Conservation (phyloP, 2,888 invertebrate genomes). For the Drosophila mimetica region DNA sequence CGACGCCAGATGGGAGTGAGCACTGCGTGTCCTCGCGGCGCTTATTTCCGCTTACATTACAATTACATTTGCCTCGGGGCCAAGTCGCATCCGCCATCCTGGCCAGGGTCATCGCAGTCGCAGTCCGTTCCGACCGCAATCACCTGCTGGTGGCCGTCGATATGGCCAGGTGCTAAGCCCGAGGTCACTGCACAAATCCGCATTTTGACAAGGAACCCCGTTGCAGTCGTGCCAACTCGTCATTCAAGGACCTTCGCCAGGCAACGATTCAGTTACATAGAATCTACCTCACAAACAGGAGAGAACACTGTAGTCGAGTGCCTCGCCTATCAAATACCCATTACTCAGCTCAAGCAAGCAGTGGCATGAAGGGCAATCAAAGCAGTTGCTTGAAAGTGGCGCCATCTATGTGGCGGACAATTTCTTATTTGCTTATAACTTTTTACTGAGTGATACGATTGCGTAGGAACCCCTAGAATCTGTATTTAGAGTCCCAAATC, state of each 20-base stretch:
- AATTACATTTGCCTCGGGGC: conserved; percentile 63
- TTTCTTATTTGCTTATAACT: no score
- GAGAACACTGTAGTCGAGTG: no score
- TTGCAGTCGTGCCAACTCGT: not conserved
- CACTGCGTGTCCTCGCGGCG: conserved; percentile 41
- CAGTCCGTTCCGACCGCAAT: conserved; percentile 8
- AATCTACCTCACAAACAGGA: no score
- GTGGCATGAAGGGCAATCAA: no score
- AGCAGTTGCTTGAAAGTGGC: no score
- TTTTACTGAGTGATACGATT: no score
- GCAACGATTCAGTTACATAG: not conserved
- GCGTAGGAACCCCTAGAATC: no score
- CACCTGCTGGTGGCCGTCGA: conserved; percentile 3
- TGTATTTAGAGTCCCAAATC: no score
- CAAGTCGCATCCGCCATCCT: conserved; percentile 19
- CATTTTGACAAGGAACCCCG: conserved; percentile 6
- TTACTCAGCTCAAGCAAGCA: no score
- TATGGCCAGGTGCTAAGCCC: conserved; percentile 19
- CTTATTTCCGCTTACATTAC: conserved; percentile 79
- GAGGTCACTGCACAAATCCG: conserved; percentile 18
- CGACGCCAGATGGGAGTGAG: conserved; percentile 51
- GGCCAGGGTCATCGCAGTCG: conserved; percentile 16
- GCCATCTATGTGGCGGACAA: no score
- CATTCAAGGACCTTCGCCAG: not conserved
- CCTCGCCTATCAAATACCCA: no score